A percentile compares a stretch with the other conserved stretches of the same genome.
phyloP scores from a whole-genome alignment of 2,113 vertebrate genomes.

The Chlorodrepanis virens region DNA sequence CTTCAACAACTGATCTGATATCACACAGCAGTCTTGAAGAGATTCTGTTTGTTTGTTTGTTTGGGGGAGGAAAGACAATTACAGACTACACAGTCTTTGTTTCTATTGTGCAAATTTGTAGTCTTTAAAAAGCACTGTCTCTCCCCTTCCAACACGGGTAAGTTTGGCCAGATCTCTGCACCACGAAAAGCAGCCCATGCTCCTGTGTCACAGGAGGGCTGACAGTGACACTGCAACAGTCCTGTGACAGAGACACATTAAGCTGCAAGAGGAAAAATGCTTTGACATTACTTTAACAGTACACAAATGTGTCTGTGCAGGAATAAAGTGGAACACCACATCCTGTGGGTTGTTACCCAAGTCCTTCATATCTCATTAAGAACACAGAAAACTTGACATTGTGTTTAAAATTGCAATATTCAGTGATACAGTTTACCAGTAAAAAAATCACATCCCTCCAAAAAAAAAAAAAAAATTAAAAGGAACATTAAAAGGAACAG shows the following conservation, averaged over 20 bases:
- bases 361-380: background rate
- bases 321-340: background rate
- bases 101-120: background rate
- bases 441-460: background rate
- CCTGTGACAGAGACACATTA: fast-evolving
- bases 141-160: background rate
- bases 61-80: fast-evolving
- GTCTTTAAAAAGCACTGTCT: background rate
- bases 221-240: background rate
- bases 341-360: background rate
- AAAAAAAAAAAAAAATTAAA: background rate
- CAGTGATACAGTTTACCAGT: background rate
- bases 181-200: background rate
- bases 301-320: background rate
- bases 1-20: fast-evolving
- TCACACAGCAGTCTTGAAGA: background rate
- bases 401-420: background rate
- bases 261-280: background rate
- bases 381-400: background rate
- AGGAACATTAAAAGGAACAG: background rate
- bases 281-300: background rate
- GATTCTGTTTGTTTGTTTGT: background rate
- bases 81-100: background rate
- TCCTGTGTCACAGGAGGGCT: background rate
- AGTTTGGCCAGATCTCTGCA: background rate